These are phyloP conservation scores for Aphodius sticticus DNA, from an alignment of 2,888 invertebrate genomes.

Conservation along the genomic window DNA sequence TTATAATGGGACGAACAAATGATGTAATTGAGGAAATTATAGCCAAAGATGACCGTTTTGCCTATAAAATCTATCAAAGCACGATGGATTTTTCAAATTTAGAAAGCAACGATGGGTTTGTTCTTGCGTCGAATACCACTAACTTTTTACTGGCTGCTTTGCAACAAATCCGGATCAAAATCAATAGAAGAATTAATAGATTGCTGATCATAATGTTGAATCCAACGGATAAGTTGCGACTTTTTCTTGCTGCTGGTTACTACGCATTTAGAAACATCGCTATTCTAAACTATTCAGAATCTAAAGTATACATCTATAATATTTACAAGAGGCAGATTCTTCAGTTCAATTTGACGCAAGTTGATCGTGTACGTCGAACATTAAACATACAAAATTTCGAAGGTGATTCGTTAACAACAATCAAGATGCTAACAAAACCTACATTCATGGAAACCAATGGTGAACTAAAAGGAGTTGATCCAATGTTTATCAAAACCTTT, in stretches of 20 bases:
- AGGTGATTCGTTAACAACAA: not conserved
- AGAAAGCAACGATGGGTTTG: not conserved
- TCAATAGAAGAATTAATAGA: not conserved
- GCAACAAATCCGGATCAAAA: not conserved
- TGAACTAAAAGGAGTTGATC: slow-evolving; percentile 36
- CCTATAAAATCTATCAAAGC: not conserved
- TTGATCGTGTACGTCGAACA: not conserved
- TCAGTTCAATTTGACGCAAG: not conserved
- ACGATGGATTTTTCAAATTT: not conserved
- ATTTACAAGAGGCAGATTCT: not conserved
- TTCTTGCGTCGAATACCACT: not conserved
- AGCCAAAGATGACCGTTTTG: not conserved
- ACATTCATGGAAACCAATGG: slow-evolving; percentile 30
- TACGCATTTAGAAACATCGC: not conserved
- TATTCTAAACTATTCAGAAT: not conserved
- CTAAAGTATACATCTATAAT: not conserved
- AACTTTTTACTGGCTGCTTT: not conserved
- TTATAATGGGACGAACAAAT: not conserved
- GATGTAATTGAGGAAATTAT: not conserved
- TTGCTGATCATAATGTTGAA: not conserved
- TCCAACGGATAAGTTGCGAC: not conserved
- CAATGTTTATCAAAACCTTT: slow-evolving; percentile 35
- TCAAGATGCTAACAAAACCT: slow-evolving; percentile 31
- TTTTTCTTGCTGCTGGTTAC: not conserved
- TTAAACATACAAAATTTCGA: not conserved